Evolutionary conservation across 2,888 invertebrate genomes (phyloP).

Genomic region (Cryptophagus acutangulus): DNA sequence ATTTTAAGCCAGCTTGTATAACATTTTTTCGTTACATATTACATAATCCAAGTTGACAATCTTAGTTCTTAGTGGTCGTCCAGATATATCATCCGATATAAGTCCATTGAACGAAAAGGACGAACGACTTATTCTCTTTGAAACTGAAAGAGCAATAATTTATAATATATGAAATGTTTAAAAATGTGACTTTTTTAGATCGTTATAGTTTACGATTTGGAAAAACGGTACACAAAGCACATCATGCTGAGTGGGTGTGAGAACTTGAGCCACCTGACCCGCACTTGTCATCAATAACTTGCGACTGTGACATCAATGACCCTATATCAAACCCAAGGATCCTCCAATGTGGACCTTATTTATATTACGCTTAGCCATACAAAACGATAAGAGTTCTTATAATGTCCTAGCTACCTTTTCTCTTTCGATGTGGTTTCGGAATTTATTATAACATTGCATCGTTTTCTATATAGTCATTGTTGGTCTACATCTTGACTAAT

Average conservation of each 20-base stretch:
- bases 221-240: slow-evolving; percentile 5
- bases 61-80: too few species aligned
- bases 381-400: slow-evolving; percentile 6
- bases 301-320: slow-evolving; percentile 46
- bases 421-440: slow-evolving; percentile 27
- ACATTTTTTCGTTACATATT: too few species aligned
- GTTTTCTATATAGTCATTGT: slow-evolving; percentile 33
- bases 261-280: slow-evolving; percentile 41
- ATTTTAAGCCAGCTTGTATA: too few species aligned
- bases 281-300: slow-evolving; percentile 46
- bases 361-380: slow-evolving; percentile 18
- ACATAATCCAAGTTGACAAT: too few species aligned
- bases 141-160: too few species aligned
- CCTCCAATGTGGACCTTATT: slow-evolving; percentile 19
- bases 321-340: slow-evolving; percentile 30
- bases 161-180: slow-evolving; percentile 16
- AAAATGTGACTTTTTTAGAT: slow-evolving; percentile 27
- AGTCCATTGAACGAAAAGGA: too few species aligned
- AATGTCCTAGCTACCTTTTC: slow-evolving; percentile 10
- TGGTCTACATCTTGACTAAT: slow-evolving; percentile 28
- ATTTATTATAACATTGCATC: slow-evolving; percentile 35
- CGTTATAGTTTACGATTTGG: slow-evolving; percentile 19
- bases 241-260: slow-evolving; percentile 41
- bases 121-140: too few species aligned
- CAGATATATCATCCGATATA: too few species aligned